Evolutionary conservation across 2,888 invertebrate genomes (phyloP), one percentile per base, ranked within the genome.

Genomic region (Acleris emargana): DNA sequence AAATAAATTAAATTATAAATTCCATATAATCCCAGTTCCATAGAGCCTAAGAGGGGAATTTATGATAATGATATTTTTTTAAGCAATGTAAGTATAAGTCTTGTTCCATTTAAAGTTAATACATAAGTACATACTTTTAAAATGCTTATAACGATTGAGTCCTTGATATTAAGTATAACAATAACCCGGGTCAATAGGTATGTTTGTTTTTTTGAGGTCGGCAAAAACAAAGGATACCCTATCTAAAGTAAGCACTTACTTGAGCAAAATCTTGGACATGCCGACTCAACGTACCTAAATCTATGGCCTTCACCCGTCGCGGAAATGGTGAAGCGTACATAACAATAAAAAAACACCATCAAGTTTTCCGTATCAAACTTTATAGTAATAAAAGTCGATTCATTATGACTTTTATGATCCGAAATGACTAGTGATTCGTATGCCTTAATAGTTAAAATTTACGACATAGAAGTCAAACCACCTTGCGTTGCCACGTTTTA

Each of bases 221-320:
- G 38, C 38, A 38, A 38, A 17, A 17, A 47, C 47, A 47, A n/a
- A 18, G 47, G 9, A 47, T 47, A 47, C 9, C 11, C 45, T 45
- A 45, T 49, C 18, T 25, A 5, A 51, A 51, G 6, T 5, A 28
- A 51, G 28, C 25, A 49, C 49, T 18, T 18, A 25, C 51, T 51
- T 28, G 28, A n/a, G n/a, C 51, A 16, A 50, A 13, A 51, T 28
- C 6, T 28, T 28, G n/a, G 51, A 6, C 45, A n/a, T 45, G 6
- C 45, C 16, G n/a, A 20, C 16, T 20, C 16, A 38, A 52, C 53
- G 25, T 42, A 52, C 52, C 16, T 58, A 25, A 58, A 49, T 45
- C 25, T n/a, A 25, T 59, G 64, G 58, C 64, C 64, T 64, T 64
- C 58, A 59, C 16, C 58, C 38, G 58, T 58, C 47, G 53, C 64